Evolutionary conservation across 2,888 invertebrate species (phyloP).

Genomic region (Oscheius onirici): DNA sequence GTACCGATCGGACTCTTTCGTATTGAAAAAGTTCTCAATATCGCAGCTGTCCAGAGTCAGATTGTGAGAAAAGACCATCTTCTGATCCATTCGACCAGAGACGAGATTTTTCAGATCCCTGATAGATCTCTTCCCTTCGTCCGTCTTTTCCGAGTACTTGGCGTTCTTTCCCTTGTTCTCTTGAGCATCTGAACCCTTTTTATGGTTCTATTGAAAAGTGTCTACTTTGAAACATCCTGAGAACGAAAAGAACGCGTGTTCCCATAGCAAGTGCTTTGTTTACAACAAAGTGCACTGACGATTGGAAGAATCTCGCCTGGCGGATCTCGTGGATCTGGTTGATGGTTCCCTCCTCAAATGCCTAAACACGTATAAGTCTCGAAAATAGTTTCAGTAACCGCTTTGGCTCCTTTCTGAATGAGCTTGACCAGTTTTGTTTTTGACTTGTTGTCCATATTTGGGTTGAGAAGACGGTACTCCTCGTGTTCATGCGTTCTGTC

Average conservation of each 20-base stretch:
- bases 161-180: conserved; percentile 24
- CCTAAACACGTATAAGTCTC: conserved; percentile 34
- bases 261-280: conserved; percentile 34
- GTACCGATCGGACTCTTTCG: conserved; percentile 48
- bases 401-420: conserved; percentile 53
- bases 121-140: conserved; percentile 36
- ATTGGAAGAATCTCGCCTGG: conserved; percentile 57
- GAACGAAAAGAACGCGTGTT: conserved; percentile 14
- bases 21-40: conserved; percentile 45
- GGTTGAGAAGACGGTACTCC: conserved; percentile 55
- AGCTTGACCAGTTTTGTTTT: conserved; percentile 39
- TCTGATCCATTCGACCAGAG: neutral
- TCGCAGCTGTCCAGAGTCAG: conserved; percentile 45
- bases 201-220: neutral
- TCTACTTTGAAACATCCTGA: conserved; percentile 36
- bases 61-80: conserved; percentile 42
- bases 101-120: conserved; percentile 41
- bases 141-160: conserved; percentile 39
- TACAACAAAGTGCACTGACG: conserved; percentile 50
- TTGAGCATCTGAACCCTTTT: conserved; percentile 20
- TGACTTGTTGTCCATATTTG: conserved; percentile 38
- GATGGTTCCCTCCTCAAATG: conserved; percentile 56
- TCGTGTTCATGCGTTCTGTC: conserved; percentile 70
- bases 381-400: conserved; percentile 35
- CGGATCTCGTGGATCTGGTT: conserved; percentile 56